A percentile compares a stretch with the other conserved stretches of the same genome.
These are phyloP conservation scores for Triplophysa tibetana DNA, from an alignment of 2,113 vertebrate species.

Conservation along the genomic window DNA sequence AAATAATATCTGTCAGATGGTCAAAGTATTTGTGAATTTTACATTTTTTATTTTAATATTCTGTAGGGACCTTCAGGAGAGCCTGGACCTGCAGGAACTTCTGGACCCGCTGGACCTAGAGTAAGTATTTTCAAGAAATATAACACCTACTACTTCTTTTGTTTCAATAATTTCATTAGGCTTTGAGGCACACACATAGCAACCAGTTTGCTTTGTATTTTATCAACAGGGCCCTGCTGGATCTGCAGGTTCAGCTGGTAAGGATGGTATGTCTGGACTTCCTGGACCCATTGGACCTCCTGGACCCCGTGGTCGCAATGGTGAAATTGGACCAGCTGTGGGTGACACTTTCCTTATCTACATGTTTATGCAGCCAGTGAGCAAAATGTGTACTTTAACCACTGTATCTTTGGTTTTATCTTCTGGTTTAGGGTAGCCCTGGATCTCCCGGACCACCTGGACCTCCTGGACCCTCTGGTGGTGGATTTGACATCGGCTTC, in stretches of 20 bases:
- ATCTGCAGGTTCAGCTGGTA: constrained; percentile 85
- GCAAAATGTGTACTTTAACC: constrained; percentile 24
- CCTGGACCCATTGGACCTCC: constrained; percentile 94
- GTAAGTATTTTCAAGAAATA: constrained; percentile 74
- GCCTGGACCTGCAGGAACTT: constrained; percentile 89
- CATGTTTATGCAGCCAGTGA: background rate
- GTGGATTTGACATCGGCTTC: constrained; percentile 93
- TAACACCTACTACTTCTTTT: background rate
- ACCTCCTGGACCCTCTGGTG: constrained; percentile 88
- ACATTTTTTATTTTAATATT: background rate
- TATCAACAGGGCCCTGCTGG: constrained; percentile 84
- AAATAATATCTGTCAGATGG: background rate
- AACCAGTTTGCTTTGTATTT: background rate
- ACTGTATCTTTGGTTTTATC: background rate
- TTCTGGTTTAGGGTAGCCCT: constrained; percentile 80
- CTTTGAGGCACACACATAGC: background rate
- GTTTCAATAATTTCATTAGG: background rate
- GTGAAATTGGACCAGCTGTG: constrained; percentile 91
- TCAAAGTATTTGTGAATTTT: background rate
- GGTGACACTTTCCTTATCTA: constrained; percentile 57
- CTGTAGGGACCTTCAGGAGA: constrained; percentile 87
- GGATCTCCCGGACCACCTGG: constrained; percentile 89
- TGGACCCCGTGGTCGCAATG: constrained; percentile 93
- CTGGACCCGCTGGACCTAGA: constrained; percentile 89
- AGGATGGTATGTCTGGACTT: constrained; percentile 91